phyloP scores from a whole-genome alignment of 53 echinoderm and acorn worm species.

The Arbacia lixula region DNA sequence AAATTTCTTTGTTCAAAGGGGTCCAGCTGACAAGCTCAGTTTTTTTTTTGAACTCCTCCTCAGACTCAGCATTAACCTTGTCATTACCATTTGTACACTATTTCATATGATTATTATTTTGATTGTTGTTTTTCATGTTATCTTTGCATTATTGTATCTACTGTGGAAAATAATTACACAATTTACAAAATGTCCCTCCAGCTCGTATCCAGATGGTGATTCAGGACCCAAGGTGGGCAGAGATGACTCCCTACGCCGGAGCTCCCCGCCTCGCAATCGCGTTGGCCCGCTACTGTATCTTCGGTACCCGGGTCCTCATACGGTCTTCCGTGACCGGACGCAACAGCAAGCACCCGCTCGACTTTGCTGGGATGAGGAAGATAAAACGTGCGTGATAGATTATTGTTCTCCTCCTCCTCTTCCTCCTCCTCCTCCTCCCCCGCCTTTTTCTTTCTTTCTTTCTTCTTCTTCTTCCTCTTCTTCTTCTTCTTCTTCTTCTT shows the following conservation, averaged over 20 bases:
- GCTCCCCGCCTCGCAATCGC: constrained; percentile 82
- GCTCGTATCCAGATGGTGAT: constrained; percentile 69
- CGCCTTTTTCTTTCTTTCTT: neutral
- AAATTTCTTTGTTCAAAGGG: no score
- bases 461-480: constrained; percentile 2
- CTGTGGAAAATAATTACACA: no score
- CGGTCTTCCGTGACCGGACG: constrained; percentile 82
- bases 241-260: constrained; percentile 74
- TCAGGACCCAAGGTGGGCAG: constrained; percentile 70
- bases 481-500: constrained; percentile 18
- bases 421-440: neutral
- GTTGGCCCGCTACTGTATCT: constrained; percentile 85
- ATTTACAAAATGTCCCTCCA: neutral
- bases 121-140: no score
- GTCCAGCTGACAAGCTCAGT: no score
- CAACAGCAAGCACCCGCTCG: constrained; percentile 72
- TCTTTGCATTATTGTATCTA: no score
- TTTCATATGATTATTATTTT: no score
- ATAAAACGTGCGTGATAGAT: constrained; percentile 73
- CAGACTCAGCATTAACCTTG: no score
- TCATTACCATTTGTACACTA: no score
- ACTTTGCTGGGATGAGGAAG: constrained; percentile 75
- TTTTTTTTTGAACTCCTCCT: no score
- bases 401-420: neutral
- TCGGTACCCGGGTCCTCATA: constrained; percentile 73